These are phyloP conservation scores for Lasioglossum malachurum DNA, from an alignment of 2,888 invertebrate species.

Conservation along the genomic window DNA sequence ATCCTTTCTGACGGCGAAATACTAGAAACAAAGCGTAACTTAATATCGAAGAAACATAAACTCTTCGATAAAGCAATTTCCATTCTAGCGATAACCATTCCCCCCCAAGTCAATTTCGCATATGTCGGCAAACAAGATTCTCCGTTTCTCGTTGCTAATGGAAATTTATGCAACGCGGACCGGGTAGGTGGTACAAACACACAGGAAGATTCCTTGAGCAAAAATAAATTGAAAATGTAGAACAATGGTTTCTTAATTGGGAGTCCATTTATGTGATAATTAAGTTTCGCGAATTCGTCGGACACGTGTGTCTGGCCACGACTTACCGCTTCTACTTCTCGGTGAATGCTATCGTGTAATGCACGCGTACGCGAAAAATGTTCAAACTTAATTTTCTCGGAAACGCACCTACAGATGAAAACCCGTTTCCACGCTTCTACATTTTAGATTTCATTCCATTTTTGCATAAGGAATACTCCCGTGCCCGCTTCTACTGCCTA, in stretches of 20 bases:
- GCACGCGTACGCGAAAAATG: background rate
- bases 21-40: background rate
- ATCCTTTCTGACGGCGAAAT: background rate
- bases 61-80: background rate
- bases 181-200: background rate
- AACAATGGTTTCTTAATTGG: background rate
- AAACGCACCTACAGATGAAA: background rate
- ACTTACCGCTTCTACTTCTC: background rate
- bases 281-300: background rate
- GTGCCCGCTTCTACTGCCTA: background rate
- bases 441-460: background rate
- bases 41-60: background rate
- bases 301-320: background rate
- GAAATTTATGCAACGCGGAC: background rate
- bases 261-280: background rate
- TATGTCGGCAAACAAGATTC: background rate
- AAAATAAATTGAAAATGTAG: background rate
- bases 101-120: background rate
- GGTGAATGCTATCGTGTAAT: background rate
- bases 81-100: background rate
- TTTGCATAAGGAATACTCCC: background rate
- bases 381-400: conserved; percentile 3
- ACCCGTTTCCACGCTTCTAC: background rate
- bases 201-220: background rate
- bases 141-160: background rate